Percentiles rank a stretch among this genome's conserved stretches.
Evolutionary conservation across 2,888 invertebrate species (phyloP).

Genomic region (Elegia similella): DNA sequence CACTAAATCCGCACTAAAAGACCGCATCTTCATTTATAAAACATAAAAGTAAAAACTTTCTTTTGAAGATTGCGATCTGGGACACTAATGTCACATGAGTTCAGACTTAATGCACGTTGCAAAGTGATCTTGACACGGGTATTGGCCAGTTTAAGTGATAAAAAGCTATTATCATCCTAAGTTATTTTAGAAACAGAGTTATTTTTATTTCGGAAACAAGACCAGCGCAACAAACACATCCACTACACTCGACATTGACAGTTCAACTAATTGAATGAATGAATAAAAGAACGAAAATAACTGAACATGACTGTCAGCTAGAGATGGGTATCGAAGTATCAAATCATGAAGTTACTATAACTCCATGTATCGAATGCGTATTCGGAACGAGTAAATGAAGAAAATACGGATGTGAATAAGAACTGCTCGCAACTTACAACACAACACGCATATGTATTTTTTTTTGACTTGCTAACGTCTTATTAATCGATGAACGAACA

Average conservation of each 20-base stretch:
- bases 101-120: background rate
- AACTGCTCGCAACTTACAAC: no score
- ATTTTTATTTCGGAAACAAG: background rate
- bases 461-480: no score
- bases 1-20: constrained; percentile 44
- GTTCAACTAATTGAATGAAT: background rate
- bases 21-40: constrained; percentile 53
- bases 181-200: background rate
- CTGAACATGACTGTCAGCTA: no score
- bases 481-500: no score
- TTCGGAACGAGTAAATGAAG: no score
- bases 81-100: constrained; percentile 31
- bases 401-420: no score
- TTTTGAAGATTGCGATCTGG: constrained; percentile 62
- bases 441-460: no score
- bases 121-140: background rate
- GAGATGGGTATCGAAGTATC: no score
- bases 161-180: background rate
- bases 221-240: background rate
- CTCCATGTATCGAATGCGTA: no score
- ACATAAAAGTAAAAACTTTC: constrained; percentile 54
- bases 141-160: background rate
- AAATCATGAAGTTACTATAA: no score
- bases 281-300: background rate
- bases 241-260: background rate